A percentile compares a stretch with the other conserved stretches of the same genome.
These are phyloP conservation scores for Lutraria lutraria DNA, from an alignment of 2,888 invertebrate species.

Conservation along the genomic window DNA sequence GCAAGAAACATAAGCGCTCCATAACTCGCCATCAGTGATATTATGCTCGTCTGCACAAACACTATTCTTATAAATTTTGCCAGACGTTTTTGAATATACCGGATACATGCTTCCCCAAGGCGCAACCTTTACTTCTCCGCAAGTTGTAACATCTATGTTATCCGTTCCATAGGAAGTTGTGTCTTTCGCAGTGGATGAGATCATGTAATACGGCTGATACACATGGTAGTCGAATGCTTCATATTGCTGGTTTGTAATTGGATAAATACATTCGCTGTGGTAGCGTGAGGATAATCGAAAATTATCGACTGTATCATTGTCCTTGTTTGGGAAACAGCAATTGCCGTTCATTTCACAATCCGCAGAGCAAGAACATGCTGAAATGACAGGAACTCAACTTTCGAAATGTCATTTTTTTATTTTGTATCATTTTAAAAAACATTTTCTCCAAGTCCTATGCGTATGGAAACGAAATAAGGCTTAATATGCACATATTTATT, in stretches of 20 bases:
- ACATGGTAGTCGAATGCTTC: too few relatives aligned
- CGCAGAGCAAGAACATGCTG: constrained; percentile 28
- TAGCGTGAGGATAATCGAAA: neutral
- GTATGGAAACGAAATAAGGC: too few relatives aligned
- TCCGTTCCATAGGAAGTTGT: too few relatives aligned
- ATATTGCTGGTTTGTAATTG: neutral
- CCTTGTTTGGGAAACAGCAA: neutral
- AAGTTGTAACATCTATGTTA: too few relatives aligned
- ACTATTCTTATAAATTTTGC: neutral
- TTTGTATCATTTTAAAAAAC: too few relatives aligned
- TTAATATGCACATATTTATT: too few relatives aligned
- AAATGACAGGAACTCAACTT: neutral
- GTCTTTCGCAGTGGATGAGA: too few relatives aligned
- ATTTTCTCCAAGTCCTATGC: too few relatives aligned
- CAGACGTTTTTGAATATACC: neutral
- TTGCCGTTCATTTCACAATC: neutral
- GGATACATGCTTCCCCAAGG: constrained; percentile 11
- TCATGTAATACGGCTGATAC: neutral
- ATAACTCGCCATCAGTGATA: neutral
- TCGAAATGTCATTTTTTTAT: too few relatives aligned
- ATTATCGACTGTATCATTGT: neutral
- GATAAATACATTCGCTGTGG: neutral
- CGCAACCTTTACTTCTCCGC: too few relatives aligned
- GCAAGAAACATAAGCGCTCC: neutral
- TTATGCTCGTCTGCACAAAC: neutral